These are phyloP conservation scores for Ceratina australensis DNA, from an alignment of 1,140 invertebrate species.

Conservation along the genomic window DNA sequence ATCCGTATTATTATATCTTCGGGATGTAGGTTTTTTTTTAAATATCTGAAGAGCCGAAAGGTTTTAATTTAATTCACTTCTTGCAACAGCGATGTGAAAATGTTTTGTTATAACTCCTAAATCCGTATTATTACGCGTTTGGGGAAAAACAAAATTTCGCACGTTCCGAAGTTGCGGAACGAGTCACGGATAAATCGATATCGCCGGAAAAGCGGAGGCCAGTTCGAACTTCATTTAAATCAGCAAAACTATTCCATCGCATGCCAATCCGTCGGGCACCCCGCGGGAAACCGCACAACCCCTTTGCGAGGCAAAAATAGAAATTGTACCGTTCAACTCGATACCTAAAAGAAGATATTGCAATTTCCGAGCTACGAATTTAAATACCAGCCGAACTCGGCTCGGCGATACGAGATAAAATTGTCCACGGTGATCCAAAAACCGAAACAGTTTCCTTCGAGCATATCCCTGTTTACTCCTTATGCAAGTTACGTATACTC, in stretches of 20 bases:
- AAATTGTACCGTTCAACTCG: conserved; percentile 15
- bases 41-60: too few species aligned
- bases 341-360: conserved; percentile 15
- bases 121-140: not conserved
- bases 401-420: not conserved
- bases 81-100: too few species aligned
- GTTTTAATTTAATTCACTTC: too few species aligned
- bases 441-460: too few species aligned
- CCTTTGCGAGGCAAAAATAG: conserved; percentile 18
- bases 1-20: too few species aligned
- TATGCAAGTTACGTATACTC: too few species aligned
- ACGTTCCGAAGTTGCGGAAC: not conserved
- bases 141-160: not conserved
- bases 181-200: not conserved
- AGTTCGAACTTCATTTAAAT: conserved; percentile 24
- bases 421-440: not conserved
- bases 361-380: not conserved
- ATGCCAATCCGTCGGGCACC: not conserved
- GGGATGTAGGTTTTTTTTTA: too few species aligned
- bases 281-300: conserved; percentile 22
- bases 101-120: too few species aligned
- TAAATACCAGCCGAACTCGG: not conserved
- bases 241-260: conserved; percentile 24
- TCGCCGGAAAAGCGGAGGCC: not conserved
- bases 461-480: too few species aligned